Percentiles rank a stretch among this genome's conserved stretches.
These are phyloP conservation scores for Lytechinus variegatus DNA, from an alignment of 35 echinoderm and acorn worm species.

Conservation along the genomic window DNA sequence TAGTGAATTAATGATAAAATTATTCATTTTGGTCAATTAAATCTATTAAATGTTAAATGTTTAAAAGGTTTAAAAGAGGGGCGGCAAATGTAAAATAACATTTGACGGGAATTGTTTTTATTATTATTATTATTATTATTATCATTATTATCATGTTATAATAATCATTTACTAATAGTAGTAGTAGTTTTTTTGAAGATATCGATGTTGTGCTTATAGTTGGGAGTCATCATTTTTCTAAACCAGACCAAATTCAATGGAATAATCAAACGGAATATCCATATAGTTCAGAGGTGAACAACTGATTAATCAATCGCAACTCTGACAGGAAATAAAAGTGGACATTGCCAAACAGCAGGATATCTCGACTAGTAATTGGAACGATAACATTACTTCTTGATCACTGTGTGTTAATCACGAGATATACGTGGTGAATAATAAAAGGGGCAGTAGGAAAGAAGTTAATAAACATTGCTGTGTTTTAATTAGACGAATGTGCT, in stretches of 20 bases:
- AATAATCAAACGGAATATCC: not conserved
- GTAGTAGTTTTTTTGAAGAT: not conserved
- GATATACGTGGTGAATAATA: constrained; percentile 15
- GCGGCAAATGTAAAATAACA: too few species aligned
- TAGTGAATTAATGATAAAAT: too few species aligned
- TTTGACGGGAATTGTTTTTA: too few species aligned
- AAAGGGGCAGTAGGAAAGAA: not conserved
- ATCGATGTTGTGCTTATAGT: not conserved
- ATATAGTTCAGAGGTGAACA: not conserved
- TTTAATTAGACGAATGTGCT: constrained; percentile 31
- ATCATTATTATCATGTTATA: not conserved
- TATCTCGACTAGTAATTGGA: not conserved
- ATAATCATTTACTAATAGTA: not conserved
- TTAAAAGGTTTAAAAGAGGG: too few species aligned
- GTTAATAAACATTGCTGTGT: constrained; percentile 2
- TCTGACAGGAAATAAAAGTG: not conserved
- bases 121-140: not conserved
- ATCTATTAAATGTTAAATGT: too few species aligned
- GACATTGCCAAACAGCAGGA: not conserved
- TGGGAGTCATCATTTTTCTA: too few species aligned
- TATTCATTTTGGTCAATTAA: too few species aligned
- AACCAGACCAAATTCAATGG: too few species aligned
- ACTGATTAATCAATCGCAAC: not conserved
- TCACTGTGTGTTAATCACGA: not conserved
- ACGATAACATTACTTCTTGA: not conserved